phyloP scores from a whole-genome alignment of 2,797 vertebrate species.

The Gymnoscopelus braueri region DNA sequence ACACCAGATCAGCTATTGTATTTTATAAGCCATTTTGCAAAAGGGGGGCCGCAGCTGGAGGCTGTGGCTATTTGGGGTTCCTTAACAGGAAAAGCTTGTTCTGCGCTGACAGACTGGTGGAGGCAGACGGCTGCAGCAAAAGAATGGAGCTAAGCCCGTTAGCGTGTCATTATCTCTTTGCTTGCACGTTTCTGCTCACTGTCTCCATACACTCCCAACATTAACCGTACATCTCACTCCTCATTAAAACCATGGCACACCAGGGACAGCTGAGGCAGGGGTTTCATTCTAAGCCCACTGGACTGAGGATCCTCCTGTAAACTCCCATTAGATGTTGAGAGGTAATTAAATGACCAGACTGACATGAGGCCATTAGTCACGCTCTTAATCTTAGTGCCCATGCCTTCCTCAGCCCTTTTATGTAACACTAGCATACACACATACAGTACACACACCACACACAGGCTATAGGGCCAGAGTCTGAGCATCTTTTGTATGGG shows the following conservation, averaged over 20 bases:
- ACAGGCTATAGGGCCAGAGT: neutral
- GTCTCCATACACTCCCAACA: constrained; percentile 12
- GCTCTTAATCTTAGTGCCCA: constrained; percentile 58
- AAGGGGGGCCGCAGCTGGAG: too few relatives aligned
- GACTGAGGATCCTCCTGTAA: constrained; percentile 39
- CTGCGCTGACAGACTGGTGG: neutral
- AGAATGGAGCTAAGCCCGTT: constrained; percentile 7
- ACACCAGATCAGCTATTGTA: too few relatives aligned
- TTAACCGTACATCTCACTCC: constrained; percentile 18
- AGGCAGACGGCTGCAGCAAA: constrained; percentile 15
- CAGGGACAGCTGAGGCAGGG: constrained; percentile 17
- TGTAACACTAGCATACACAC: constrained; percentile 62
- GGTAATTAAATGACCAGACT: constrained; percentile 66
- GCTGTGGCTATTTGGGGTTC: too few relatives aligned
- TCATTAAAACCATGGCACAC: constrained; percentile 46
- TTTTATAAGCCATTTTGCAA: too few relatives aligned
- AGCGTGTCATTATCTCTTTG: constrained; percentile 1
- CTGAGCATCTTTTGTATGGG: too few relatives aligned
- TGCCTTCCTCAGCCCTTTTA: constrained; percentile 56
- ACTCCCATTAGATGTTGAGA: constrained; percentile 57
- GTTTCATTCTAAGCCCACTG: constrained; percentile 42
- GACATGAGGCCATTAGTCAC: constrained; percentile 55
- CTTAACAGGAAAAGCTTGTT: too few relatives aligned
- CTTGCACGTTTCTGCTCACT: neutral
- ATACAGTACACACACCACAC: constrained; percentile 40